These are phyloP conservation scores for Abscondita cerata DNA, from an alignment of 2,888 invertebrate genomes.

Conservation along the genomic window DNA sequence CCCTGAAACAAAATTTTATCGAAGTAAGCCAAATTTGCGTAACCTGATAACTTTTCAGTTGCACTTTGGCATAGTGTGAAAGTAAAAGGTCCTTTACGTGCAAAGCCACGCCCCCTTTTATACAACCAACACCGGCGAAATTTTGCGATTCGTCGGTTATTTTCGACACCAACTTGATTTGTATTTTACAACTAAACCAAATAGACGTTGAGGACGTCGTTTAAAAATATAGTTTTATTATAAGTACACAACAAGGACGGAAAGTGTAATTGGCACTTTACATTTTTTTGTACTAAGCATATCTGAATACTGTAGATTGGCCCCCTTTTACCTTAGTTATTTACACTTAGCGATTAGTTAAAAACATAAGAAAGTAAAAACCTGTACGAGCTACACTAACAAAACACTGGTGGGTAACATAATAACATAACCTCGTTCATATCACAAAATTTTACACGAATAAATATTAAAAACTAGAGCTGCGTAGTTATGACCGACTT, in stretches of 20 bases:
- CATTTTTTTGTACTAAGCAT: neutral
- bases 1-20: too few relatives aligned
- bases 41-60: too few relatives aligned
- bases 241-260: conserved; percentile 11
- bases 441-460: conserved; percentile 8
- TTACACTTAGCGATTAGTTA: neutral
- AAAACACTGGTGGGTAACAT: neutral
- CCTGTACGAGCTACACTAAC: neutral
- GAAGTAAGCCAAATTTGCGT: too few relatives aligned
- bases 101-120: too few relatives aligned
- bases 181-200: too few relatives aligned
- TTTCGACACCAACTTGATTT: too few relatives aligned
- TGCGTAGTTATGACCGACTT: conserved; percentile 90
- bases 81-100: too few relatives aligned
- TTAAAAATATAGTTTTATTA: conserved; percentile 11
- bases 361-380: neutral
- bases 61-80: too few relatives aligned
- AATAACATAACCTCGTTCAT: neutral
- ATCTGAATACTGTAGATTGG: conserved; percentile 1
- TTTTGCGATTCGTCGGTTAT: too few relatives aligned
- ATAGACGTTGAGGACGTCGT: too few relatives aligned
- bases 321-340: conserved; percentile 7
- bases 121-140: too few relatives aligned
- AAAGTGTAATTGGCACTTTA: conserved; percentile 8
- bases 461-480: conserved; percentile 60